Evolutionary conservation across 2,797 vertebrate genomes (phyloP), one percentile per base, ranked within the genome.

Genomic region (Pipistrellus nathusii): DNA sequence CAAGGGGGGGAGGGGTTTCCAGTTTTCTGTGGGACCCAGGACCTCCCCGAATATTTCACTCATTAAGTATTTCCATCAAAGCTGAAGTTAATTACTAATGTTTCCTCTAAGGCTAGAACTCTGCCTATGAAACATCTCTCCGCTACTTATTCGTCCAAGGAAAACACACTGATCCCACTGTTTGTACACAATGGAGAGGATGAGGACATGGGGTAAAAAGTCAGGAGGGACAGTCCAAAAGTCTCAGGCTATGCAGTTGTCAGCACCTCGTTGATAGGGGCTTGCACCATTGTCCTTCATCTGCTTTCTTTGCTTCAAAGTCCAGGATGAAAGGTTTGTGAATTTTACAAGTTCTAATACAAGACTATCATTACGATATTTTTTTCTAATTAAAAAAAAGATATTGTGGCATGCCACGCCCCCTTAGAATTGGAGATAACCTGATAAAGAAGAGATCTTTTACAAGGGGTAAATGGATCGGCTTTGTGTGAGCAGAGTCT

Each of bases 261-360:
- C 78, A 71, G 55, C 46, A 57, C 1, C 17, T 89, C 20, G 53
- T 46, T 71, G 25, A 46, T 32, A 11, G 59, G 9, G 68, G n/a
- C 17, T n/a, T 59, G 55, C 1, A 21, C 6, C 41, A 25, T 25
- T 57, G 80, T 23, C 77, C 78, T 72, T 69, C 71, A 27, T 11
- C 20, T 76, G 32, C 80, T 69, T 57, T 30, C 59, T 77, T 68
- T 12, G 18, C 18, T 32, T 71, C 89, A 90, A 75, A 94, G 15
- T 21, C 15, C 51, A 90, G 6, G 30, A 7, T 72, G 44, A 75
- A 48, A 88, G 41, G 21, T 53, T 69, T 53, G 30, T 55, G 71
- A 66, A 62, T 53, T 88, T 92, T 88, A 71, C 20, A 88, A 90
- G n/a, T 80, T 87, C 38, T 88, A 78, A 94, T 18, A 85, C 71